Conservation (phyloP, 2,113 vertebrate genomes). For the Melanerpes aurifrons region DNA sequence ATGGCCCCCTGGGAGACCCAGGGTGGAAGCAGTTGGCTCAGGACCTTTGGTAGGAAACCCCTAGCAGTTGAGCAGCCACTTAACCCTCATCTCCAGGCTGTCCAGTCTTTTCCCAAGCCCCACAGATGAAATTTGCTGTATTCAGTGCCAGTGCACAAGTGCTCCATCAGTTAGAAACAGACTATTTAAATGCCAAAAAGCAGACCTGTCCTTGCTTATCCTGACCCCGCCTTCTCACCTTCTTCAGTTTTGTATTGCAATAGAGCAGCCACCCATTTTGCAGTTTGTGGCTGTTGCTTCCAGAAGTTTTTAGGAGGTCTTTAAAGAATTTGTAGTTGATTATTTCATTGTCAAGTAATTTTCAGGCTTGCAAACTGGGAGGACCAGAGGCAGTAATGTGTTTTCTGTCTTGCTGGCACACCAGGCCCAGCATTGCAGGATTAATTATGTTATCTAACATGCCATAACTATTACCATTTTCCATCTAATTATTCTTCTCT, state of each 20-base stretch:
- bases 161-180: not conserved
- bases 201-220: not conserved
- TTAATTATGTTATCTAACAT: not conserved
- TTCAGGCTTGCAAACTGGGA: not conserved
- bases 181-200: not conserved
- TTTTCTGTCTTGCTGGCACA: not conserved
- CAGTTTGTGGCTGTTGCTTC: not conserved
- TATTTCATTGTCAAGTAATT: slow-evolving; percentile 42
- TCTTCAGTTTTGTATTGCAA: not conserved
- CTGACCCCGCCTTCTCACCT: not conserved
- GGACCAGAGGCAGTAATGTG: not conserved
- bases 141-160: not conserved
- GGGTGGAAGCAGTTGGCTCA: not conserved
- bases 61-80: not conserved
- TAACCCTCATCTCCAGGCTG: not conserved
- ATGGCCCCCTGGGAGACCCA: fast-evolving
- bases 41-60: not conserved
- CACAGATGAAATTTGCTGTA: not conserved
- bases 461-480: not conserved
- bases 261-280: not conserved
- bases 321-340: not conserved
- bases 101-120: not conserved
- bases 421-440: not conserved
- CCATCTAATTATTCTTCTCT: not conserved
- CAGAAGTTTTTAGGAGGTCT: not conserved